A percentile compares a stretch with the other conserved stretches of the same genome.
phyloP scores from a whole-genome alignment of 2,888 invertebrate species.

The Celastrina argiolus region DNA sequence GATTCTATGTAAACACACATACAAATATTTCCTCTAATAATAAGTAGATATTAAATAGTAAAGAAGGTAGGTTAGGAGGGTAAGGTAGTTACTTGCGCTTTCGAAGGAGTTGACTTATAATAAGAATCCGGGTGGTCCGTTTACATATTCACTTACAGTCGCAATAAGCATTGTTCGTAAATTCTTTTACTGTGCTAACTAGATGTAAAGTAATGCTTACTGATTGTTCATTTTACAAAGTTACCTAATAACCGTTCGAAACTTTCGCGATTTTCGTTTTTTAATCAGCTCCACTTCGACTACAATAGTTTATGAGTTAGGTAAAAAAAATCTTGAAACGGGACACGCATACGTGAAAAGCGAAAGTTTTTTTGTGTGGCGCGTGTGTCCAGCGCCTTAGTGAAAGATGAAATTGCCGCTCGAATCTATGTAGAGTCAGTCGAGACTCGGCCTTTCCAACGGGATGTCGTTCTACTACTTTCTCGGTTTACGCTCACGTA shows the following conservation, averaged over 20 bases:
- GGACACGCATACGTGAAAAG: slow-evolving; percentile 50
- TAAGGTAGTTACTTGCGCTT: no score
- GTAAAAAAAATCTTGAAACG: slow-evolving; percentile 36
- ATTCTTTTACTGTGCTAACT: not conserved
- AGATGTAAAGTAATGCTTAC: not conserved
- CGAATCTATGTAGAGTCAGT: slow-evolving; percentile 17
- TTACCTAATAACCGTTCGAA: not conserved
- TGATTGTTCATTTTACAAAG: not conserved
- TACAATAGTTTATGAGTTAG: slow-evolving; percentile 20
- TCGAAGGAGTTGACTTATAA: not conserved
- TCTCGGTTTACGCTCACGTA: slow-evolving; percentile 26
- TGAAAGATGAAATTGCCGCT: slow-evolving; percentile 12
- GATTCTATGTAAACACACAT: no score
- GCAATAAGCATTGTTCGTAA: not conserved
- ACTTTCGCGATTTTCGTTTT: slow-evolving; percentile 28
- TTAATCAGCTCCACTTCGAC: slow-evolving; percentile 24
- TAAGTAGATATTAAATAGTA: no score
- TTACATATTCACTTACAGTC: not conserved
- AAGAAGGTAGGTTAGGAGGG: no score
- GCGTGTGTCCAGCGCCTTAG: not conserved
- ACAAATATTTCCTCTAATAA: no score
- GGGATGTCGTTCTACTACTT: slow-evolving; percentile 18
- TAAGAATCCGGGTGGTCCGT: not conserved
- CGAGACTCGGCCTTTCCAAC: slow-evolving; percentile 13
- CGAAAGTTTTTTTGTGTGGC: slow-evolving; percentile 33